A percentile compares a stretch with the other conserved stretches of the same genome.
phyloP scores from a whole-genome alignment of 2,797 vertebrate species.

The Coregonus ussuriensis region DNA sequence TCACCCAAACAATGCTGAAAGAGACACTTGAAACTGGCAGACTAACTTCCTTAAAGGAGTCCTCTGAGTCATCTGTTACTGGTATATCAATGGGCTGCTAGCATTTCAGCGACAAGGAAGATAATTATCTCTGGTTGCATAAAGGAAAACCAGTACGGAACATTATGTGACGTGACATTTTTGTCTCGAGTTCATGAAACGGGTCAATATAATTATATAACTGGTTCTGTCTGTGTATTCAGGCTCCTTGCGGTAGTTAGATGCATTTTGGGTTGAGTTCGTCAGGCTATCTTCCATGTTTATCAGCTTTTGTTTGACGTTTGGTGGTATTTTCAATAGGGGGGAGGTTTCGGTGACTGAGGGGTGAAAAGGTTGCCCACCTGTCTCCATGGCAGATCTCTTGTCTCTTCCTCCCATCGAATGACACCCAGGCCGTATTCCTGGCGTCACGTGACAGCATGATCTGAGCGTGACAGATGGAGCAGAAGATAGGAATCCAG shows the following conservation, averaged over 20 bases:
- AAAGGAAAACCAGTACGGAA: slow-evolving; percentile 21
- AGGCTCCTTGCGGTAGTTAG: not conserved
- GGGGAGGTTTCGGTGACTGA: not conserved
- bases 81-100: not conserved
- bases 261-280: not conserved
- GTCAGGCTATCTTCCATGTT: not conserved
- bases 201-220: slow-evolving; percentile 36
- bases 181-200: slow-evolving; percentile 18
- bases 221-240: slow-evolving; percentile 30
- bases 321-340: not conserved
- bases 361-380: slow-evolving; percentile 50
- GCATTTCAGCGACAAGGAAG: slow-evolving; percentile 26
- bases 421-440: slow-evolving; percentile 83
- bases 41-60: slow-evolving; percentile 19
- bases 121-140: slow-evolving; percentile 26
- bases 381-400: slow-evolving; percentile 83
- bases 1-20: not conserved
- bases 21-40: slow-evolving; percentile 36
- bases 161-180: not conserved
- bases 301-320: not conserved
- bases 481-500: not conserved
- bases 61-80: slow-evolving; percentile 16
- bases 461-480: slow-evolving; percentile 63
- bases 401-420: slow-evolving; percentile 80
- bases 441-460: slow-evolving; percentile 77